Evolutionary conservation across 2,888 invertebrate genomes (phyloP).

Genomic region (Scrobipalpa atriplicella): DNA sequence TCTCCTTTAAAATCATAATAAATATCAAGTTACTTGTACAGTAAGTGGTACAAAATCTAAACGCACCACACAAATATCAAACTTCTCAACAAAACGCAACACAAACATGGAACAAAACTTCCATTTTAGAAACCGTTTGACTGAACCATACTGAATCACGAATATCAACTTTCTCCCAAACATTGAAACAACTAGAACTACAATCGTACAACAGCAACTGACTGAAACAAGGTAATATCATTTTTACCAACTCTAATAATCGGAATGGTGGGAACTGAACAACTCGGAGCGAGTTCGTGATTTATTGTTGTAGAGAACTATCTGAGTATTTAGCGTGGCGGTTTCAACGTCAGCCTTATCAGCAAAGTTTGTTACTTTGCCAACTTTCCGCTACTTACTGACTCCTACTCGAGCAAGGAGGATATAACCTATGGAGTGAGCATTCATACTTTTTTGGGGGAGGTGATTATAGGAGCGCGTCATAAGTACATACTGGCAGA

Average conservation of each 20-base stretch:
- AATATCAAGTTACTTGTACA: too few relatives aligned
- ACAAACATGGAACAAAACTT: neutral
- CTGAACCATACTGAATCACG: neutral
- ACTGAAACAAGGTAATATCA: constrained; percentile 39
- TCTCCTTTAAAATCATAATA: too few relatives aligned
- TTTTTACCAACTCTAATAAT: constrained; percentile 28
- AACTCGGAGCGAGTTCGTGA: constrained; percentile 61
- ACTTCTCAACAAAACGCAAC: too few relatives aligned
- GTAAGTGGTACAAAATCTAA: too few relatives aligned
- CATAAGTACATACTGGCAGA: too few relatives aligned
- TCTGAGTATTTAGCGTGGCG: constrained; percentile 65
- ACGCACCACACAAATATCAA: too few relatives aligned
- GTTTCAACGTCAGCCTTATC: constrained; percentile 64
- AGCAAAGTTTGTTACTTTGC: constrained; percentile 50
- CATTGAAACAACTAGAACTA: neutral
- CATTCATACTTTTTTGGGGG: too few relatives aligned
- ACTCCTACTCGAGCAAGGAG: constrained; percentile 43
- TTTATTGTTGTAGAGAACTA: constrained; percentile 71
- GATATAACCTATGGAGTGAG: too few relatives aligned
- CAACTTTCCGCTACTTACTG: constrained; percentile 44
- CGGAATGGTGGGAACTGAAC: constrained; percentile 43
- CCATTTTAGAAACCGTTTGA: neutral
- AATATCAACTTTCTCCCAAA: constrained; percentile 5
- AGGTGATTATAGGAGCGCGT: too few relatives aligned
- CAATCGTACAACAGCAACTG: neutral